phyloP scores from a whole-genome alignment of 23 tunicate genomes.

The Trididemnum nubilum region DNA sequence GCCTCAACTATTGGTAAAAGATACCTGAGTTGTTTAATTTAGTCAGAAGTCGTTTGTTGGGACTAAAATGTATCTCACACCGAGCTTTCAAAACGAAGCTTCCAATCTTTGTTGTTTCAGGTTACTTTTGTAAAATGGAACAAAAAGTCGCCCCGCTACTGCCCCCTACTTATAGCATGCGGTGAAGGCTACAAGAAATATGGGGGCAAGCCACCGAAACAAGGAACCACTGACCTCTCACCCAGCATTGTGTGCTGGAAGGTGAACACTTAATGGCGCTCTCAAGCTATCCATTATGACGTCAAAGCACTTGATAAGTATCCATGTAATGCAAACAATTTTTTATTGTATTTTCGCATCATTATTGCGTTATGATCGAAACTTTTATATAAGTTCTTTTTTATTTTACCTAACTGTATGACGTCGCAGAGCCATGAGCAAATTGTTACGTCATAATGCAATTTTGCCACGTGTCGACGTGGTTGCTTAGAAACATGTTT shows the following conservation, averaged over 20 bases:
- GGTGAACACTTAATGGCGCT: conserved; percentile 6
- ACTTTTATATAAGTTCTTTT: not conserved
- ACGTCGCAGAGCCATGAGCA: too few species aligned
- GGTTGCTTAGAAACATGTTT: not conserved
- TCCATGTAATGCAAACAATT: too few species aligned
- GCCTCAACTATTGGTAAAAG: too few species aligned
- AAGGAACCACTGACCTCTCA: not conserved
- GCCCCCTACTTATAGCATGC: conserved; percentile 72
- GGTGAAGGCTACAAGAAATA: conserved; percentile 69
- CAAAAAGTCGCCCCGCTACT: conserved; percentile 51
- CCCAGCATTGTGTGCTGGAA: conserved; percentile 74
- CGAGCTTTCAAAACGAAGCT: too few species aligned
- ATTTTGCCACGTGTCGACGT: not conserved
- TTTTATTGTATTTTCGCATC: too few species aligned
- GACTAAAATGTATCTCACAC: too few species aligned
- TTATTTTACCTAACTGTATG: not conserved
- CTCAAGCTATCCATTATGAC: too few species aligned
- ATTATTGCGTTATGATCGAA: too few species aligned
- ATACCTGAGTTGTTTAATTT: too few species aligned
- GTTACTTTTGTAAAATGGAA: conserved; percentile 54
- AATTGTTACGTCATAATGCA: too few species aligned
- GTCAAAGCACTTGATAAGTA: not conserved
- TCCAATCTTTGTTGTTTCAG: too few species aligned
- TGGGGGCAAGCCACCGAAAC: conserved; percentile 2
- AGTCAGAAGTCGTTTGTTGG: too few species aligned